Base-by-base conservation (phyloP, 2,113 vertebrate genomes). In the Paracyprichromis sp. region DNA sequence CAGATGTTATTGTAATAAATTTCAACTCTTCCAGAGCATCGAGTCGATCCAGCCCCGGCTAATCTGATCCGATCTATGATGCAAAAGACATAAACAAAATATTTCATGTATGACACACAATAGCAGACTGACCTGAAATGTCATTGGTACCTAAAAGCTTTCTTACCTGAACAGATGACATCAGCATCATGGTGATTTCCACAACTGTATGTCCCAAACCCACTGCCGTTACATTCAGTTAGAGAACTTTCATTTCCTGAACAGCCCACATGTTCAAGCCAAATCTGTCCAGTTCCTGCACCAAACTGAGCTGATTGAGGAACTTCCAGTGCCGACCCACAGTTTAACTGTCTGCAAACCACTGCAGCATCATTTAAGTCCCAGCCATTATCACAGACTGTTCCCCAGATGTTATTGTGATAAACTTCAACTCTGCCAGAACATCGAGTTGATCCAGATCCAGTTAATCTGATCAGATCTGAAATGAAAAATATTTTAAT, bases 321-420 rank as follows among this genome's bases (percentile, higher is more conserved):
- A 53, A 2, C 52, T 1, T 21, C n/a, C 0, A 21, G 5, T 53
- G n/a, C 19, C 0, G 5, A 0, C 9, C 52, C 52, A 54, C 52
- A 54, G n/a, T 54, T 54, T 54, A 54, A 0, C 0, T 54, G 9
- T 21, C n/a, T 21, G 16, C 47, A 50, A 19, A 50, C 47, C 16
- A 50, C 47, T 0, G 0, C 2, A 50, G 47, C 47, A 19, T 50
- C 16, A 19, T 50, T 50, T 9, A 50, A 9, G 16, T 3, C 16
- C 16, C 47, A 50, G 16, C 1, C 4, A 19, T 50, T 0, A 50
- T 9, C 47, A 2, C 16, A 50, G 16, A 50, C 8, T 19, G 8
- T 50, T 50, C 47, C 47, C 47, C 47, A 50, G 45, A 0, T 50
- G 16, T 50, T 50, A 2, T 0, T 50, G 45, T 50, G 47, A 0